A percentile compares a stretch with the other conserved stretches of the same genome.
Conservation (phyloP, 2,113 vertebrate genomes). For the Proterorhinus semilunaris region DNA sequence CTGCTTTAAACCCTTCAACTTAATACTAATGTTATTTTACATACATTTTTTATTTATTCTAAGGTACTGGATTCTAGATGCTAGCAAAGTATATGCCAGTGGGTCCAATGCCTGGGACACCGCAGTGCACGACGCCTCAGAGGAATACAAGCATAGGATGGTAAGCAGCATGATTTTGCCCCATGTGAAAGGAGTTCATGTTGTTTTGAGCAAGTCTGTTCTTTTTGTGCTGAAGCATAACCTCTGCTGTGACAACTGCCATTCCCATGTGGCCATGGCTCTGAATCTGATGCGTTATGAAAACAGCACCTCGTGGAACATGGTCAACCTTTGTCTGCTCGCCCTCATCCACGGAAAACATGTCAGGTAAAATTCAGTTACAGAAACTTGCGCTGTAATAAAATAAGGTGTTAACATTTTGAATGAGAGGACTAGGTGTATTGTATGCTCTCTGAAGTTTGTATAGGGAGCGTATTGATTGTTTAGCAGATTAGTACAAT, state of each 20-base stretch:
- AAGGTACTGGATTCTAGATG: conserved; percentile 97
- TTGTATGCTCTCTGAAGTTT: too few relatives aligned
- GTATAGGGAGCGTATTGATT: not conserved
- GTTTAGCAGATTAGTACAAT: not conserved
- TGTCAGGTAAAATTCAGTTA: conserved; percentile 79
- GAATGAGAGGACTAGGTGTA: too few relatives aligned
- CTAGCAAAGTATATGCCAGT: conserved; percentile 80
- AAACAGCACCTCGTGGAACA: conserved; percentile 95
- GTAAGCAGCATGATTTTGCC: conserved; percentile 58
- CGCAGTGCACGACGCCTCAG: conserved; percentile 90
- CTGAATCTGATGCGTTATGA: conserved; percentile 96
- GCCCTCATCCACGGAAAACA: conserved; percentile 89
- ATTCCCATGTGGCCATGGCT: conserved; percentile 95
- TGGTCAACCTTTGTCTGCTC: conserved; percentile 92
- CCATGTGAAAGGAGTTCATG: not conserved
- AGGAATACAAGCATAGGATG: conserved; percentile 98
- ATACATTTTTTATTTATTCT: not conserved
- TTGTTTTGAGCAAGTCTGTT: not conserved
- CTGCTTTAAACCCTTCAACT: not conserved
- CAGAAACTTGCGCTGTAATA: not conserved
- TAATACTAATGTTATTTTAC: not conserved
- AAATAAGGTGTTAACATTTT: not conserved
- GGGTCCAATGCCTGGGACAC: conserved; percentile 91
- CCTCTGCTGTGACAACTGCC: conserved; percentile 98
- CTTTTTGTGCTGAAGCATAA: conserved; percentile 81